Evolutionary conservation across 2,888 invertebrate species (phyloP), one percentile per base, ranked within the genome.

Genomic region (Acrobasis consociella): DNA sequence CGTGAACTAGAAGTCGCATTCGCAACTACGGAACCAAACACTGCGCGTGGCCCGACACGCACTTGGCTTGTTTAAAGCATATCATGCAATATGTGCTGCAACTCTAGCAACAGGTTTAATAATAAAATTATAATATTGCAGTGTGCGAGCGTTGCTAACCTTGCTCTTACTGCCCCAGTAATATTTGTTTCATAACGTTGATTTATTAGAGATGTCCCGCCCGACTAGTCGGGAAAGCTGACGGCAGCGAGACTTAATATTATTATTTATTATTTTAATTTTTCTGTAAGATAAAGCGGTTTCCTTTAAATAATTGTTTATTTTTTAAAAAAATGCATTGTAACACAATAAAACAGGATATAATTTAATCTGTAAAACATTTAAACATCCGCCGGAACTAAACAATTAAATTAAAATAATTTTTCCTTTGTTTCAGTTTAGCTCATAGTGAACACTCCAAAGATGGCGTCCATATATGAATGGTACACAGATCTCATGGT

Each of bases 401-500:
- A 22, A 22, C 5, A 22, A 7, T 31, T 7, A 13, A n/a, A 46
- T n/a, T 46, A 2, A 13, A 53, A 17, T 46, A 22, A 55, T 49
- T 52, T 37, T 63, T 72, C 77, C 72, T 65, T 91, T 91, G 88
- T 92, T 91, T 50, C 90, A 91, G 91, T 89, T 81, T 84, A 85
- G 84, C 81, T 75, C 70, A 73, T 85, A 84, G 69, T 77, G 72
- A 80, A 74, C 65, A 77, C 77, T 77, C 86, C 86, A 89, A 94
- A 93, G 86, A 94, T 94, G 94, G 93, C 93, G 80, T 93, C 89
- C 80, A 84, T 94, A 79, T 93, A 82, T 72, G 78, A 94, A 83
- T 95, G 95, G 90, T 96, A 95, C 83, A 93, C 91, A 87, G 95
- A 96, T 86, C 93, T 95, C 74, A 94, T 96, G 94, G 95, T 95